Evolutionary conservation across 2,797 vertebrate species (phyloP), one percentile per base, ranked within the genome.

Genomic region (Oophaga sylvatica): DNA sequence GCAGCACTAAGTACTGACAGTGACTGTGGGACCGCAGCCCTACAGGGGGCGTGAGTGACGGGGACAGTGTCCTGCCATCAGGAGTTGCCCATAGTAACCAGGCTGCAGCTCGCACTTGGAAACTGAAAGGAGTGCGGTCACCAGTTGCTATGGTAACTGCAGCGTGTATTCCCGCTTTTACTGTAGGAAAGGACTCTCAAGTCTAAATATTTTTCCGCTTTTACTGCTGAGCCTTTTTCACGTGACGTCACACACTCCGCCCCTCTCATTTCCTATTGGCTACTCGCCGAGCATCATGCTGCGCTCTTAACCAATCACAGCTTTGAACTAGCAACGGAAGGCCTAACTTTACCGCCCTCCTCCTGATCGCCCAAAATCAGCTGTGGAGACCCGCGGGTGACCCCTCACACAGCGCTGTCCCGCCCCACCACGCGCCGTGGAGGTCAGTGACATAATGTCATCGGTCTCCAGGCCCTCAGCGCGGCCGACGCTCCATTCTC

Each of bases 351-450:
- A 13, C 73, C 7, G 70, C n/a, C 78, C 45, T 53, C 10, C 63
- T 45, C 79, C 3, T 57, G 26, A 11, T 65, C 41, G 60, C 60
- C 22, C n/a, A 76, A 65, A 26, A 1, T 22, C 3, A 11, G 53
- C 62, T 3, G 62, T 70, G 77, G 60, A 89, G 31, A 90, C 90
- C 84, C 86, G 89, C 87, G 88, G 87, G 89, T 87, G 77, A 15
- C 45, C 62, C 7, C 8, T 5, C 2, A 2, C 16, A 16, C 0
- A 5, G 11, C 0, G 6, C 11, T 4, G 5, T 5, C 12, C 41
- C 5, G 63, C 83, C 65, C 73, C 22, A 79, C 4, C 12, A 41
- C 3, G 8, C 29, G 60, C 20, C 17, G 29, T 22, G 13, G 19
- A 45, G 17, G 7, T 5, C 48, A 11, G 31, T 17, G 26, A n/a